A percentile compares a stretch with the other conserved stretches of the same genome.
Evolutionary conservation across 2,113 vertebrate species (phyloP).

Genomic region (Psittacula cyanocephala): DNA sequence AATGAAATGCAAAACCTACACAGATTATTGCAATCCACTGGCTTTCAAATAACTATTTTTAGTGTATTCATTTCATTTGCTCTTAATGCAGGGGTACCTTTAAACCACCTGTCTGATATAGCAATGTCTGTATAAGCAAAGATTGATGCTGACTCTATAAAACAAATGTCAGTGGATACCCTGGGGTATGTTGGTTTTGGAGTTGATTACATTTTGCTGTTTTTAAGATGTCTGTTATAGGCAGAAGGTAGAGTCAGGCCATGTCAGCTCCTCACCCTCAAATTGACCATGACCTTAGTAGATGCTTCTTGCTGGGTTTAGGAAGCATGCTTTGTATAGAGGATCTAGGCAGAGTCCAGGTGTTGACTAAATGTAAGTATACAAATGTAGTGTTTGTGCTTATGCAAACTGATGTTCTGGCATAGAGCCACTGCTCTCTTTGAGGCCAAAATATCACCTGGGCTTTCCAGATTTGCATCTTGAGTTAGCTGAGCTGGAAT

Average conservation of each 20-base stretch:
- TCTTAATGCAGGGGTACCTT: not conserved
- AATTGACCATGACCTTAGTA: not conserved
- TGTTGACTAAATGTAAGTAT: not conserved
- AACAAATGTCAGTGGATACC: not conserved
- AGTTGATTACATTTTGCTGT: not conserved
- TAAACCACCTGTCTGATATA: slow-evolving; percentile 49
- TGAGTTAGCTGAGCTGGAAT: not conserved
- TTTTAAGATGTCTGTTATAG: not conserved
- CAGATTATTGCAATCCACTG: not conserved
- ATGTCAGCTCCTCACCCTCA: not conserved
- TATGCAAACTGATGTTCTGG: not conserved
- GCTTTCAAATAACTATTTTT: slow-evolving; percentile 24
- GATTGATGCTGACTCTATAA: not conserved
- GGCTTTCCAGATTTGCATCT: not conserved
- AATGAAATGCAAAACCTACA: not conserved
- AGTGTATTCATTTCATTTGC: not conserved
- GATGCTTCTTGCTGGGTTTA: not conserved
- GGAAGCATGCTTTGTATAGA: not conserved
- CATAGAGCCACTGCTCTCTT: not conserved
- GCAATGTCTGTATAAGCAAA: not conserved
- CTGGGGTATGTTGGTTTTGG: not conserved
- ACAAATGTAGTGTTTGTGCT: not conserved
- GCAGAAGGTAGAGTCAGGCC: not conserved
- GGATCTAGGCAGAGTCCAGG: not conserved
- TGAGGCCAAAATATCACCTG: not conserved